Evolutionary conservation across 1,140 invertebrate genomes (phyloP), one percentile per base, ranked within the genome.

Genomic region (Drosophila truncata): DNA sequence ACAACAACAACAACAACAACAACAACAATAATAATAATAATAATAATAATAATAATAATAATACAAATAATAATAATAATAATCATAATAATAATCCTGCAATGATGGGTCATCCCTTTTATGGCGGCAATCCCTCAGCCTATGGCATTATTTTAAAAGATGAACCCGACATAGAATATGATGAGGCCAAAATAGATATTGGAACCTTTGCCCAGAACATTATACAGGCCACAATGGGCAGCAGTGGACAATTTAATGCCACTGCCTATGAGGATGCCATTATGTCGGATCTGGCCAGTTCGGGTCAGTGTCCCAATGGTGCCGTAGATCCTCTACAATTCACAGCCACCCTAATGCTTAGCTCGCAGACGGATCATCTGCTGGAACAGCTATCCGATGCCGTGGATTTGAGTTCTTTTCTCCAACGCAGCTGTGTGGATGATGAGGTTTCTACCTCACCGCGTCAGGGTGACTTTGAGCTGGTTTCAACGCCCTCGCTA

Each of bases 91-190:
- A 59, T 8, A 33, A 25, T n/a, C 54, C n/a, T n/a, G n/a, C n/a
- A 8, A 47, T 37, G 52, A 49, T 62, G 46, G 39, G 79, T 95
- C 97, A 93, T 97, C 97, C 93, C 95, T 96, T 10, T 93, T 97
- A 49, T 93, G 97, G 87, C 37, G 85, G 85, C 37, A 96, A 97
- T 93, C 97, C 97, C 82, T 96, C 96, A 18, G 92, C 96, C 2
- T 97, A 97, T 65, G 96, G 96, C 6, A 93, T 97, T 65, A 94
- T 96, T 55, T 92, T 97, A 25, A 96, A 97, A 87, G 96, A 97
- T 85, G 96, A 96, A 81, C 96, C 96, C 5, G 96, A 96, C 78
- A 93, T 97, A 33, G 95, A 96, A 29, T 97, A 97, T 86, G 95
- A 95, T 58, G 94, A 93, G 69, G 82, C 91, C 5, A 97, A 97